These are phyloP conservation scores for Nomada flava DNA, from an alignment of 2,888 invertebrate genomes.

Conservation along the genomic window DNA sequence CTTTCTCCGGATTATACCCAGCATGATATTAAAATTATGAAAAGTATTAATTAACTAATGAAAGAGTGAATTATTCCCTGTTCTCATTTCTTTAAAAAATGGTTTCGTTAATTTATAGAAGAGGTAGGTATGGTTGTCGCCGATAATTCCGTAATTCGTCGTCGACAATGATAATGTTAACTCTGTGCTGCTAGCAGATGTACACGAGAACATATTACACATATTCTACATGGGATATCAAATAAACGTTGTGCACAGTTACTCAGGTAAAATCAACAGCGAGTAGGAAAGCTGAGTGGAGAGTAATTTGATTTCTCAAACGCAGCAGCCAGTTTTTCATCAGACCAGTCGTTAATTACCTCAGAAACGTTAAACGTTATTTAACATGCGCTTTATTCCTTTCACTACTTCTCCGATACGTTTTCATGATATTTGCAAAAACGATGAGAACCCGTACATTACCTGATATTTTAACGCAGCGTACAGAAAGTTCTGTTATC, in stretches of 20 bases:
- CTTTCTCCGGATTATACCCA: not conserved
- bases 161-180: slow-evolving; percentile 35
- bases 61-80: no score
- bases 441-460: not conserved
- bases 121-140: not conserved
- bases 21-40: no score
- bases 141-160: slow-evolving; percentile 23
- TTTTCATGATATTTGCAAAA: not conserved
- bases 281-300: slow-evolving; percentile 34
- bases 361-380: slow-evolving; percentile 21
- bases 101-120: not conserved
- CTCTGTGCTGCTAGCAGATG: slow-evolving; percentile 20
- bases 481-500: slow-evolving; percentile 1
- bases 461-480: not conserved
- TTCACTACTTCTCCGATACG: slow-evolving; percentile 10
- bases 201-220: slow-evolving; percentile 33
- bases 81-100: no score
- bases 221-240: slow-evolving; percentile 58
- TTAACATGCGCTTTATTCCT: not conserved
- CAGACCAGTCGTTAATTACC: slow-evolving; percentile 42
- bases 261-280: slow-evolving; percentile 70
- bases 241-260: slow-evolving; percentile 60
- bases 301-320: slow-evolving; percentile 64
- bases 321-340: slow-evolving; percentile 30
- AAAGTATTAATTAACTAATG: no score